Conservation (phyloP, 2,888 invertebrate genomes). For the Apantesis nais region DNA sequence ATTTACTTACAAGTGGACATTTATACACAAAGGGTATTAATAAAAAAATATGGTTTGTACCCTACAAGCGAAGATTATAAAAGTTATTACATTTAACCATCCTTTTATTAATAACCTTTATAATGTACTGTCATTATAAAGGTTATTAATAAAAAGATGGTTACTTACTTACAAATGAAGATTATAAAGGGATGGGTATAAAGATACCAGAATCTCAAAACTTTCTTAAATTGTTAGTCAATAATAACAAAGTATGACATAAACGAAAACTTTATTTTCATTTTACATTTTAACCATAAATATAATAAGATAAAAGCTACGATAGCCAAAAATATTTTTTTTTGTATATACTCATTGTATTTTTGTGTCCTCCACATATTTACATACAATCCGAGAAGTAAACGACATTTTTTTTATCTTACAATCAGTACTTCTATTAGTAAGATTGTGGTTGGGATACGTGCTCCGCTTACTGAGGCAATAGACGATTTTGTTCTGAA, state of each 20-base stretch:
- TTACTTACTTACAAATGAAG: no score
- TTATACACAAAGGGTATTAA: no score
- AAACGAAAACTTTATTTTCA: background rate
- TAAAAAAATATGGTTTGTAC: constrained; percentile 26
- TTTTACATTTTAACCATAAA: background rate
- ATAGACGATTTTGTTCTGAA: constrained; percentile 28
- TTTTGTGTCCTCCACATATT: background rate
- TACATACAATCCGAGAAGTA: background rate
- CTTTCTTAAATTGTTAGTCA: no score
- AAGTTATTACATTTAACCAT: background rate
- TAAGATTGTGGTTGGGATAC: constrained; percentile 27
- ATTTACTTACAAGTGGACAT: no score
- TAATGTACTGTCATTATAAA: no score
- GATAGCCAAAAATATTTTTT: background rate
- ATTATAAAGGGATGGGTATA: no score
- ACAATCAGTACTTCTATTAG: constrained; percentile 20
- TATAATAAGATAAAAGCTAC: background rate
- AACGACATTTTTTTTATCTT: constrained; percentile 9
- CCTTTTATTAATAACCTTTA: no score
- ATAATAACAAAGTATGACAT: no score
- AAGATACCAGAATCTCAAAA: no score
- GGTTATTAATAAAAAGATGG: no score
- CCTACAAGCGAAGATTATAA: background rate
- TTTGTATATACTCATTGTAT: background rate
- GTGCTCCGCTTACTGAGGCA: constrained; percentile 36